Conservation (phyloP, 1,140 invertebrate species). For the Plutomurus gul region DNA sequence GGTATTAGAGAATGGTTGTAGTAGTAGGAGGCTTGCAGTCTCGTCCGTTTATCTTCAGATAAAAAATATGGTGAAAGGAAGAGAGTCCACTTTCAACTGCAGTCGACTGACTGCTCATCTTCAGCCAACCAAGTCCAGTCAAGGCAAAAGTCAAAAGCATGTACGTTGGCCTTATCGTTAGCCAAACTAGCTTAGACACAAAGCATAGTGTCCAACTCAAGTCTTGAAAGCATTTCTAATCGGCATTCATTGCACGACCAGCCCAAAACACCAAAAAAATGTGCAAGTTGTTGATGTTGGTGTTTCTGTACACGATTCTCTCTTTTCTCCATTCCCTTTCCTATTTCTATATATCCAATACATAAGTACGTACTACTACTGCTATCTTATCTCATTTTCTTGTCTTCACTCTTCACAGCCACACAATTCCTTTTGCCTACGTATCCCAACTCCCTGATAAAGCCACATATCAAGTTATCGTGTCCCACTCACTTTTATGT, state of each 20-base stretch:
- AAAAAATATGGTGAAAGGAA: neutral
- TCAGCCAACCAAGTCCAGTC: neutral
- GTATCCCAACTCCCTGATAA: neutral
- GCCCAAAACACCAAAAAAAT: constrained; percentile 36
- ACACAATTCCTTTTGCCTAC: neutral
- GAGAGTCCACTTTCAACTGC: constrained; percentile 7
- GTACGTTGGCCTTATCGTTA: neutral
- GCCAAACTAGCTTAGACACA: neutral
- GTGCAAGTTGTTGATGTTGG: constrained; percentile 42
- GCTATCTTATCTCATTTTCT: too few species aligned
- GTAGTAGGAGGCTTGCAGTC: neutral
- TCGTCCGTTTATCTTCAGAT: neutral
- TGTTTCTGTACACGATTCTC: constrained; percentile 30
- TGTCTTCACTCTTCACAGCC: neutral
- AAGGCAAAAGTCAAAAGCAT: constrained; percentile 3
- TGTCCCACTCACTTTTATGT: neutral
- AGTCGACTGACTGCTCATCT: constrained; percentile 16
- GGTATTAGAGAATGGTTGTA: neutral
- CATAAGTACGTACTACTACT: neutral
- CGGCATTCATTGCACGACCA: constrained; percentile 33
- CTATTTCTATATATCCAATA: neutral
- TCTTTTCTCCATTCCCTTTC: neutral
- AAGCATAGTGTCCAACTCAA: constrained; percentile 1
- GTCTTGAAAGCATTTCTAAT: neutral
- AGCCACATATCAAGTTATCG: constrained; percentile 11